Evolutionary conservation across 2,888 invertebrate genomes (phyloP), one percentile per base, ranked within the genome.

Genomic region (Tipula helvola): DNA sequence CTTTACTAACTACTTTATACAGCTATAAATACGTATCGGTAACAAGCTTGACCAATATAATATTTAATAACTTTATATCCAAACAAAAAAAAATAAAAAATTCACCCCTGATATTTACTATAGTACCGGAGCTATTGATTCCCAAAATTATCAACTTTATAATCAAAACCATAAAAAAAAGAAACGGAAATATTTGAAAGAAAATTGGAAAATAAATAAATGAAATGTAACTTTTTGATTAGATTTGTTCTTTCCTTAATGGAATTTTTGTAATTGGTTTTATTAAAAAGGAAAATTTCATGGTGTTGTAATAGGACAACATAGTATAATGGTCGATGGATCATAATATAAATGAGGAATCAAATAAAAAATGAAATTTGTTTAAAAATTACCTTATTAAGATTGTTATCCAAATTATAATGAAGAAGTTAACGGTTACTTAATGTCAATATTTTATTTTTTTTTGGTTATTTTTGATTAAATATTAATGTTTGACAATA

Each of bases 161-260:
- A 71, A 71, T 71, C 71, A 71, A 71, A 71, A 28, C 28, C 71
- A 71, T 71, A 18, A 71, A 71, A 71, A 44, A 28, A 28, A 28
- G 2, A 52, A 28, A 18, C 5, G 28, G 12, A 28, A 28, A 18
- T 18, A 5, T 71, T 71, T 71, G 10, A n/a, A 71, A 71, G 71
- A 71, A 71, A 71, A 71, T 71, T 71, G 71, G 71, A 71, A 71
- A 71, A 71, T 71, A 71, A 71, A 71, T 71, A 71, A 71, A 71
- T 71, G 71, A 71, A 71, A 71, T 71, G 71, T 71, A 71, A 71
- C 71, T 71, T 71, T 71, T 71, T 71, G 71, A 71, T 71, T 71
- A 71, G 71, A 71, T 71, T 71, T 71, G 71, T 71, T 18, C 71
- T 12, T 71, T 71, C 18, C 28, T 71, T 71, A 71, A 71, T 71